These are phyloP conservation scores for Tapirus indicus DNA, from an alignment of 2,797 vertebrate genomes.

Conservation along the genomic window DNA sequence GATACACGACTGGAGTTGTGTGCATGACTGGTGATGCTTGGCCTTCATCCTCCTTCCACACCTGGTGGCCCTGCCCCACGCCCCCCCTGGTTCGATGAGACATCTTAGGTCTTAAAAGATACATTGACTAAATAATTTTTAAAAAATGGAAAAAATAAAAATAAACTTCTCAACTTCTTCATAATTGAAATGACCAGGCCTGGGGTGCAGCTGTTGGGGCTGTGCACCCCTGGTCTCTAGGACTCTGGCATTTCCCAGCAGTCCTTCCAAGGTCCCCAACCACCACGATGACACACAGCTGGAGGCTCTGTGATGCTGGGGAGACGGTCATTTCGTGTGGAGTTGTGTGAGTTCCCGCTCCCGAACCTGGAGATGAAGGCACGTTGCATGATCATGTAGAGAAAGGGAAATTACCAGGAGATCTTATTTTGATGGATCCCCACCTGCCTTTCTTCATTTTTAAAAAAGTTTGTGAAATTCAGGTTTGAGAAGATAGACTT, in stretches of 20 bases:
- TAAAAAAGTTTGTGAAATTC: no score
- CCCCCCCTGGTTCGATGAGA: accelerated
- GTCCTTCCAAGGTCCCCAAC: not conserved
- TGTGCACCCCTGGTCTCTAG: accelerated
- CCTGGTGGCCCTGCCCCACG: no score
- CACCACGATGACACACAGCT: not conserved
- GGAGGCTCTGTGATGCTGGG: accelerated
- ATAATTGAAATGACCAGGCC: accelerated
- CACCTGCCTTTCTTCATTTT: accelerated
- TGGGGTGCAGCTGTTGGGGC: no score
- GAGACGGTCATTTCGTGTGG: not conserved
- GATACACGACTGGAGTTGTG: not conserved
- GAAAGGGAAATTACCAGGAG: not conserved
- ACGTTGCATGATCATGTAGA: accelerated
- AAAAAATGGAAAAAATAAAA: accelerated
- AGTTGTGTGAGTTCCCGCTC: not conserved
- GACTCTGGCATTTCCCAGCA: not conserved
- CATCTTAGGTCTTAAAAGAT: not conserved
- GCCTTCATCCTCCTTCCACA: accelerated
- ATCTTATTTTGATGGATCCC: accelerated
- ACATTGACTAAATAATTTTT: accelerated
- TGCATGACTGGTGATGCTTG: accelerated
- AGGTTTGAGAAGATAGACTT: not conserved
- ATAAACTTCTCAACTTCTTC: not conserved
- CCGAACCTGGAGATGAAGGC: not conserved